A percentile compares a stretch with the other conserved stretches of the same genome.
These are phyloP conservation scores for Oncorhynchus kisutch DNA, from an alignment of 2,113 vertebrate genomes.

Conservation along the genomic window DNA sequence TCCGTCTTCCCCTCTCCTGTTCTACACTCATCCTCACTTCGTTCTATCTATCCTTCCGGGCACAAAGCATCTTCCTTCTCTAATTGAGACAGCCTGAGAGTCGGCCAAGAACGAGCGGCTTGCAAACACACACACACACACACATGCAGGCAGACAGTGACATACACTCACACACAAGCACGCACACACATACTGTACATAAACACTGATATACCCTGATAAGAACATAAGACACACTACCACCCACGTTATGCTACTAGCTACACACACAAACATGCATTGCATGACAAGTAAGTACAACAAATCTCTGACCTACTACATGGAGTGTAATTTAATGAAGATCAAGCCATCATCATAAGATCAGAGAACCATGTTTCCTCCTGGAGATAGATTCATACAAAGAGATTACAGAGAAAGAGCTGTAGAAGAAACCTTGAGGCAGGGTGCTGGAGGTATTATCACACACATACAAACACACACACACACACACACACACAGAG, in stretches of 20 bases:
- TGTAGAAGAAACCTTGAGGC: not conserved
- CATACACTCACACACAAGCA: constrained; percentile 11
- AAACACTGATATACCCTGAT: too few relatives aligned
- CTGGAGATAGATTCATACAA: not conserved
- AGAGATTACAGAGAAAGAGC: constrained; percentile 25
- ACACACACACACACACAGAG: too few relatives aligned
- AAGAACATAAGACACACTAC: not conserved
- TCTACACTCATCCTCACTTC: constrained; percentile 1
- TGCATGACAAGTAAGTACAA: not conserved
- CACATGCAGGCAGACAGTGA: not conserved
- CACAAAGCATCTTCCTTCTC: constrained; percentile 29
- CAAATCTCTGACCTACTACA: not conserved
- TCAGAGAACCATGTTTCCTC: not conserved
- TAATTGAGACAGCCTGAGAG: not conserved
- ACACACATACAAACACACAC: constrained; percentile 11
- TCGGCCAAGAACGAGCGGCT: not conserved
- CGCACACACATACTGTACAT: not conserved
- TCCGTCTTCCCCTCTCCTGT: constrained; percentile 12
- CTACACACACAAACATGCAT: not conserved
- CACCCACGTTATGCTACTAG: not conserved
- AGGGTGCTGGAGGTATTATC: not conserved
- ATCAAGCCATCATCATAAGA: not conserved
- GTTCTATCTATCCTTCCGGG: constrained; percentile 43
- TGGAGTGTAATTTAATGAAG: not conserved
- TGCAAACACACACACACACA: constrained; percentile 4